Evolutionary conservation across 2,113 vertebrate species (phyloP).

Genomic region (Marmota monax): DNA sequence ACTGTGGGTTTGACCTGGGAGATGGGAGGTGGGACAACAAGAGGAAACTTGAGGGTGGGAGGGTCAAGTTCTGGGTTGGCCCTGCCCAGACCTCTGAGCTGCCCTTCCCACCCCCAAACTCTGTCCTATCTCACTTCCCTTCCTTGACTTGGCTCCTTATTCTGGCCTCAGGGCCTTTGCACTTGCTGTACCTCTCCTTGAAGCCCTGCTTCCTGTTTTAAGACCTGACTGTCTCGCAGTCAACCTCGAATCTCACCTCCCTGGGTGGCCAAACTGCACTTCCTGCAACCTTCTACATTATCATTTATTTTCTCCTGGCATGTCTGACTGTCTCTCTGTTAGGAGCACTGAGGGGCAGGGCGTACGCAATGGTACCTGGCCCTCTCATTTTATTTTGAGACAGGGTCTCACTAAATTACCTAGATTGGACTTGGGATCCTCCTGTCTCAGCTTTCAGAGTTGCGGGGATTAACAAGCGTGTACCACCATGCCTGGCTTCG

Average conservation of each 20-base stretch:
- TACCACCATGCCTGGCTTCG: neutral
- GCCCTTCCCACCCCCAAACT: no score
- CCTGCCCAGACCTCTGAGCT: neutral
- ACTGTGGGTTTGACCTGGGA: neutral
- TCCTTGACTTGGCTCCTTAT: neutral
- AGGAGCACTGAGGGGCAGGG: neutral
- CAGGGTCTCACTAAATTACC: neutral
- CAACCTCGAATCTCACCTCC: neutral
- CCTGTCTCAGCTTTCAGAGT: neutral
- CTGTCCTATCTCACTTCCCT: neutral
- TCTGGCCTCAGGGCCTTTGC: neutral
- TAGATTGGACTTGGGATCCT: neutral
- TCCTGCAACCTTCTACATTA: neutral
- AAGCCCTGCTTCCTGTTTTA: neutral
- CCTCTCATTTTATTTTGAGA: neutral
- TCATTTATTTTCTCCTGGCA: neutral
- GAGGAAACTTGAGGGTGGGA: neutral
- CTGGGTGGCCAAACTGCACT: rapidly evolving
- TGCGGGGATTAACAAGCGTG: neutral
- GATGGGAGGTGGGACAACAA: neutral
- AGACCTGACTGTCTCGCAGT: neutral
- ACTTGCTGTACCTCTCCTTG: neutral
- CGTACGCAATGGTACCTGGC: neutral
- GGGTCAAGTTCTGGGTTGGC: neutral
- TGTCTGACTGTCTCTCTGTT: neutral